Evolutionary conservation across 2,797 vertebrate species (phyloP), one percentile per base, ranked within the genome.

Genomic region (Loris lydekkerianus): DNA sequence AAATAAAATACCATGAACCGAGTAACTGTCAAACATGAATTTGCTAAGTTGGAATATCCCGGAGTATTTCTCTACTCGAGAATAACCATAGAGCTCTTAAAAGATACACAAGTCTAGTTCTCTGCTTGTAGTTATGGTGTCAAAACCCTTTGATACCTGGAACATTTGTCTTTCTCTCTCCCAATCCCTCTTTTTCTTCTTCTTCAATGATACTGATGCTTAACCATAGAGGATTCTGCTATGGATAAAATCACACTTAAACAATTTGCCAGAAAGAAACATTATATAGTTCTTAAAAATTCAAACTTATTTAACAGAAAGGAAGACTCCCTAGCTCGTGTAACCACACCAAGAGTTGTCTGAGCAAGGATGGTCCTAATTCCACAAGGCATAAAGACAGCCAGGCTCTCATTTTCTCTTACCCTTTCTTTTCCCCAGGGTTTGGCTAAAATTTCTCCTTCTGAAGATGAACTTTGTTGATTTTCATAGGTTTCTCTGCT

Each of bases 331-430:
- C 9, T 37, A 23, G 40, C 3, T 78, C 56, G 4, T 27, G 10
- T n/a, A 43, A 56, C 21, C 31, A 25, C 2, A 25, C 43, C 31
- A 9, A 31, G 23, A 21, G 46, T 65, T 43, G 14, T 80, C 14
- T 31, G 21, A 97, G 23, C 63, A 86, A 91, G n/a, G 15, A 21
- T 76, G n/a, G 15, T 56, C 49, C 31, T 86, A n/a, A 95, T 17
- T 37, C 17, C 31, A 76, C 65, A 81, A 92, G 25, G 65, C 5
- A 73, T 14, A 60, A 85, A 76, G 4, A 20, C 37, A 65, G 29
- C 5, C n/a, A 25, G 9, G 40, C 67, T 82, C 70, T 78, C 11
- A 25, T 13, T 81, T 46, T 87, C 17, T 83, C 23, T 60, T 21
- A 46, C 2, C 0, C 10, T 15, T 29, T 7, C 11, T 72, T 92